phyloP scores from a whole-genome alignment of 1,140 invertebrate genomes.

The Achroia grisella region DNA sequence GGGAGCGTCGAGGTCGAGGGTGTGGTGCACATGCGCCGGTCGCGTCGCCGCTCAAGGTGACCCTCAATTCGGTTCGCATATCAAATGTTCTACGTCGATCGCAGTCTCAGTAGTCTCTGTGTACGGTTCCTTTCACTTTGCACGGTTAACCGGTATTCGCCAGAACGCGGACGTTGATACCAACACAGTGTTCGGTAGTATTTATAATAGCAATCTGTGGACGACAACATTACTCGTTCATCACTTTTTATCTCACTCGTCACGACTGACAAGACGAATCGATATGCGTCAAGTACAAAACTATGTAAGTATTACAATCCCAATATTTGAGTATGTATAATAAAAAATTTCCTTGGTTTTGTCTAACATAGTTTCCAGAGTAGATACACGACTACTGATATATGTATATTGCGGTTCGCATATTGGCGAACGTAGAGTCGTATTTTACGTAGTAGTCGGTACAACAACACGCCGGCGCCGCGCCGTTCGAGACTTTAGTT shows the following conservation, averaged over 20 bases:
- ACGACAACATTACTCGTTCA: conserved; percentile 65
- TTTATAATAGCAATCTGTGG: conserved; percentile 67
- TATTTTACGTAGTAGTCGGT: too few species aligned
- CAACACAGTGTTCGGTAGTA: conserved; percentile 45
- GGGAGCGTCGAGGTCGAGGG: conserved; percentile 40
- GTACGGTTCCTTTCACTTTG: conserved; percentile 61
- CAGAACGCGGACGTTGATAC: conserved; percentile 42
- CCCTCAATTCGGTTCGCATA: conserved; percentile 36
- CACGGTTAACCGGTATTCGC: conserved; percentile 48
- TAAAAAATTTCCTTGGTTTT: conserved; percentile 19
- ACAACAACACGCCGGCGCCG: too few species aligned
- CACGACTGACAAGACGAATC: conserved; percentile 64
- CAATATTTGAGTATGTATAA: conserved; percentile 36
- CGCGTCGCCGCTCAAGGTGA: conserved; percentile 62
- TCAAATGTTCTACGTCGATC: conserved; percentile 36
- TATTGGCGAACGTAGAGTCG: conserved; percentile 1
- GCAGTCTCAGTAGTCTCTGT: conserved; percentile 28
- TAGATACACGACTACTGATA: not conserved
- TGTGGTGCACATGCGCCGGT: conserved; percentile 67
- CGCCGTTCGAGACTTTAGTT: too few species aligned
- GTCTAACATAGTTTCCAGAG: too few species aligned
- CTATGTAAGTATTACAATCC: conserved; percentile 48
- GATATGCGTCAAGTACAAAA: conserved; percentile 69
- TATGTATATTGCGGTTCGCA: not conserved
- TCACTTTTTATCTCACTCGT: conserved; percentile 63